A percentile compares a stretch with the other conserved stretches of the same genome.
These are phyloP conservation scores for Toxotes chatareus DNA, from an alignment of 2,113 vertebrate species.

Conservation along the genomic window DNA sequence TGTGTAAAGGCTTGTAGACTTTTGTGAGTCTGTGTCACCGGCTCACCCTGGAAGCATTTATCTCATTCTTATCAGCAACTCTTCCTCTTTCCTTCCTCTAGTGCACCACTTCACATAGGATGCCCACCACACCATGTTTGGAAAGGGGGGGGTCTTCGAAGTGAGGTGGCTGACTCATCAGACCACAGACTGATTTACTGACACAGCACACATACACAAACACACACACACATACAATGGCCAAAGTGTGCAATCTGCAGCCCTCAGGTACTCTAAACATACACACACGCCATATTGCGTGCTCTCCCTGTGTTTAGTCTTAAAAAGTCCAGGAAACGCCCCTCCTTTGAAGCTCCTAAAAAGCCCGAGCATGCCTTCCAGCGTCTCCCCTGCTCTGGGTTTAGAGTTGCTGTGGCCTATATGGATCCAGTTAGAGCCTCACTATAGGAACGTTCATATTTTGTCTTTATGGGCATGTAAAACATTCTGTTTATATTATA, in stretches of 20 bases:
- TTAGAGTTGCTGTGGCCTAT: conserved; percentile 47
- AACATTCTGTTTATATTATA: conserved; percentile 77
- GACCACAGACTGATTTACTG: conserved; percentile 42
- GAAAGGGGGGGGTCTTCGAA: conserved; percentile 34
- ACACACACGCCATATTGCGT: conserved; percentile 62
- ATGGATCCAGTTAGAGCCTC: conserved; percentile 70
- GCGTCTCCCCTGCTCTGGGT: conserved; percentile 51
- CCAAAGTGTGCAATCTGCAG: conserved; percentile 48
- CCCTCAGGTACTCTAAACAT: conserved; percentile 69
- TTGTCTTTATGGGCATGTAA: conserved; percentile 73
- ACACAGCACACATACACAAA: conserved; percentile 28
- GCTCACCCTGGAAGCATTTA: conserved; percentile 32
- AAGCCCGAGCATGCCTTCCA: conserved; percentile 63
- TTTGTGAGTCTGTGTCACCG: background rate
- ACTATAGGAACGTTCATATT: conserved; percentile 64
- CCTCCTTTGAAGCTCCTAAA: conserved; percentile 72
- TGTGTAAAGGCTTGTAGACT: background rate
- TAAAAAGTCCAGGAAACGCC: conserved; percentile 73
- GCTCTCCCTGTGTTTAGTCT: conserved; percentile 71
- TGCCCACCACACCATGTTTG: conserved; percentile 53
- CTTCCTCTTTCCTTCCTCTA: conserved; percentile 55
- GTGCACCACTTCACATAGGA: conserved; percentile 57
- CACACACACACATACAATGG: conserved; percentile 29
- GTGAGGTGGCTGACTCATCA: conserved; percentile 48
- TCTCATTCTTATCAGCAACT: conserved; percentile 52